Evolutionary conservation across 2,113 vertebrate genomes (phyloP).

Genomic region (Pygoscelis adeliae): DNA sequence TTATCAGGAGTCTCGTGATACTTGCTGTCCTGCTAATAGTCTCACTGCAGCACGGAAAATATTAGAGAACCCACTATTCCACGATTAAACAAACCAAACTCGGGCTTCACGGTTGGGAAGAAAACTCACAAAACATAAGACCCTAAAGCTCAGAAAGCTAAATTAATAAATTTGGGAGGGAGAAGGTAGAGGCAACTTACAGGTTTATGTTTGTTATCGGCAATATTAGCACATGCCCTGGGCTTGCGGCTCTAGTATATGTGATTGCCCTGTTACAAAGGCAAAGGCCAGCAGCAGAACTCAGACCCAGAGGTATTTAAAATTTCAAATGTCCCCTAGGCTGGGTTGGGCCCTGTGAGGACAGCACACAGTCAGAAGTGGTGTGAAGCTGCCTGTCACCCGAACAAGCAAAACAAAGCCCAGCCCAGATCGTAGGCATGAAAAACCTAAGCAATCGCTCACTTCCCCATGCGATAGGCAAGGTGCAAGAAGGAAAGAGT

Average conservation of each 20-base stretch:
- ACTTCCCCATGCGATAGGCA: background rate
- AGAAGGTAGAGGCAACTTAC: background rate
- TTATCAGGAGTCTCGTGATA: constrained; percentile 26
- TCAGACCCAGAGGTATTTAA: background rate
- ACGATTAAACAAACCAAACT: background rate
- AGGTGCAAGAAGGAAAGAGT: background rate
- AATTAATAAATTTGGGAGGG: background rate
- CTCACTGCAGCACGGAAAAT: background rate
- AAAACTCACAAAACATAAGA: background rate
- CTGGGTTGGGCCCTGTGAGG: background rate
- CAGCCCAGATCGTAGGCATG: background rate
- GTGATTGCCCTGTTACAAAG: background rate
- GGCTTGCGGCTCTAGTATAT: background rate
- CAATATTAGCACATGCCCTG: background rate
- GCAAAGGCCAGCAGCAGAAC: background rate
- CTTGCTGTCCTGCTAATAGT: background rate
- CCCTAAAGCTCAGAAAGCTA: background rate
- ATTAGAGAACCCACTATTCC: background rate
- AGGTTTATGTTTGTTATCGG: background rate
- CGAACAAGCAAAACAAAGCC: background rate
- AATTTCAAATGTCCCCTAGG: background rate
- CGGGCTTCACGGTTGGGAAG: background rate
- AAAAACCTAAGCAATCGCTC: background rate
- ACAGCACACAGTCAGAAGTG: background rate
- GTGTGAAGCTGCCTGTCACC: background rate